Base-by-base conservation (phyloP, 1,140 invertebrate genomes). In the Delia radicum region DNA sequence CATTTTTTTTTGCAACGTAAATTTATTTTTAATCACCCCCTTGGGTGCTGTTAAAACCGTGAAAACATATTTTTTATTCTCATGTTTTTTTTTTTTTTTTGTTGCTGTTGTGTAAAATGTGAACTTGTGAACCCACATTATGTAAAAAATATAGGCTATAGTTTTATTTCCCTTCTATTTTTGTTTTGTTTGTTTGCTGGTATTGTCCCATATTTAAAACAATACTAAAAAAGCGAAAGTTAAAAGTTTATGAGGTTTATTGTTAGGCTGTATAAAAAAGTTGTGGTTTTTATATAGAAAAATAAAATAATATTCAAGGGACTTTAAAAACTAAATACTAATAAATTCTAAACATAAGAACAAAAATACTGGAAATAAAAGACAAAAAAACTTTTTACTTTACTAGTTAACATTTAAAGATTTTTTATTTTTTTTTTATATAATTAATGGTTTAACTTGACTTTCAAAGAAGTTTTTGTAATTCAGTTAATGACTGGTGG, bases 21-120 rank as follows among this genome's bases (percentile, higher is more conserved):
- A 55, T 55, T 55, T 55, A 55, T 55, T 55, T 55, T 18, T 55
- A 55, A 55, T 55, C n/a, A 55, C 48, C 48, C 48, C 48, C 48
- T 4, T 55, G 48, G 48, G 48, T 55, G 21, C 21, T 8, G 48
- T 55, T 55, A 24, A 55, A 55, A 55, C n/a, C 48, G 48, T 55
- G 48, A 55, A 21, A 55, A 21, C 48, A 7, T 18, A 21, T 55
- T 21, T 55, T 18, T 55, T 21, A 18, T 18, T 55, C 37, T 42
- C 37, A 15, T 5, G 37, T 10, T 42, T n/a, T n/a, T n/a, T n/a
- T 37, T 37, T 37, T 37, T 7, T 37, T 37, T 7, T 37, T 37
- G 33, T 37, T 37, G 13, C 13, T 55, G 48, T 55, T 55, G 24
- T 55, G 48, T 55, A 55, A 55, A 55, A 55, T 55, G 48, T 55